phyloP scores from a whole-genome alignment of 2,797 vertebrate genomes.

The Acanthopagrus latus region DNA sequence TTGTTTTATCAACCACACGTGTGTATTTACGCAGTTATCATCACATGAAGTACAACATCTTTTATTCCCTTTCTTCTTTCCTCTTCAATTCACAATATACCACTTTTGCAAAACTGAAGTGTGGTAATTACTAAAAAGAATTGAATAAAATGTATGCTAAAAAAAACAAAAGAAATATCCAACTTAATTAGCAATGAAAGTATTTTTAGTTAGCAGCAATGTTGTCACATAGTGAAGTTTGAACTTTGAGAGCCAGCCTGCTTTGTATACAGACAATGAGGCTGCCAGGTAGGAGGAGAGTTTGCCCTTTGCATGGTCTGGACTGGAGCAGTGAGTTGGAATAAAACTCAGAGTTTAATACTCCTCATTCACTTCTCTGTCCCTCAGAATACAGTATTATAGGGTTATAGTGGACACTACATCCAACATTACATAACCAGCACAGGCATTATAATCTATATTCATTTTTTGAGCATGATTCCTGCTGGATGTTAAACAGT shows the following conservation, averaged over 20 bases:
- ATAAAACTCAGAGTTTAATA: background rate
- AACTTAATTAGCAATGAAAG: no score
- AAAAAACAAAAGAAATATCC: no score
- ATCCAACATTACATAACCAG: constrained; percentile 25
- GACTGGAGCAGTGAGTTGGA: background rate
- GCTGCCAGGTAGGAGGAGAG: background rate
- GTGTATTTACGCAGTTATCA: no score
- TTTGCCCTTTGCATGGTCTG: constrained; percentile 1
- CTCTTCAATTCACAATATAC: no score
- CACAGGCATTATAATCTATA: constrained; percentile 2
- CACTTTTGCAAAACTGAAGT: no score
- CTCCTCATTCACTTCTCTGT: background rate
- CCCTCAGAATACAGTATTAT: background rate
- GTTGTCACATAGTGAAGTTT: background rate
- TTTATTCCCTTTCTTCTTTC: no score
- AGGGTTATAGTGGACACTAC: background rate
- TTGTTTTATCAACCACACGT: no score
- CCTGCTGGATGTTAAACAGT: background rate
- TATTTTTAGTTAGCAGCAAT: no score
- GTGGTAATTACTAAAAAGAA: no score
- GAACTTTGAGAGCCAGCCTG: background rate
- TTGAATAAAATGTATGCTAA: no score
- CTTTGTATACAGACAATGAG: background rate
- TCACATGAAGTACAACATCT: no score
- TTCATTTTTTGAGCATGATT: background rate